Conservation (phyloP, 2,113 vertebrate species). For the Neomonachus schauinslandi region DNA sequence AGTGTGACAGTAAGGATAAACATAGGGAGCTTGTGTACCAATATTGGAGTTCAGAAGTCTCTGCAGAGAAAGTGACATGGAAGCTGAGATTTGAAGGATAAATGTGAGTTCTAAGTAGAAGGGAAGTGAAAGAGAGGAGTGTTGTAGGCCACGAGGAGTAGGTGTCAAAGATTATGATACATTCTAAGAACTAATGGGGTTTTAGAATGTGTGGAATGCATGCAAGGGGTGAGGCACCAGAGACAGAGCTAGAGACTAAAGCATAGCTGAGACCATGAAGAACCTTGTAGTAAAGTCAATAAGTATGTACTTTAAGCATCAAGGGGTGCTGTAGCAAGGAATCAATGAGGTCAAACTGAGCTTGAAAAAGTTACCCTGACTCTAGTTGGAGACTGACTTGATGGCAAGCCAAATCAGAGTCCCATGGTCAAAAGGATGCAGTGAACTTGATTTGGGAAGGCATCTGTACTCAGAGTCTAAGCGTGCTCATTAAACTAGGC, state of each 20-base stretch:
- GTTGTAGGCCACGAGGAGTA: neutral
- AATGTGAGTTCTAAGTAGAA: neutral
- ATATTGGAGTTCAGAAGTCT: neutral
- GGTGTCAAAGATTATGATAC: neutral
- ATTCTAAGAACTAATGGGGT: neutral
- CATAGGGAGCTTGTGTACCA: neutral
- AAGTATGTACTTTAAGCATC: neutral
- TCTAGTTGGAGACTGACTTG: slow-evolving; percentile 17
- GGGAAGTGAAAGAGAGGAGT: neutral
- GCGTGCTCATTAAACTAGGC: neutral
- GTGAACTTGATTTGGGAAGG: neutral
- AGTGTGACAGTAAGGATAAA: neutral
- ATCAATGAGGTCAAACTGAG: neutral
- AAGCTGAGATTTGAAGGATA: neutral
- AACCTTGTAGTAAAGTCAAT: neutral
- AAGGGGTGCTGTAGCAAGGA: neutral
- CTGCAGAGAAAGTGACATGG: neutral
- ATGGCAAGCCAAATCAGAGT: neutral
- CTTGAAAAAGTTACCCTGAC: neutral
- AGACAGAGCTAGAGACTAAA: neutral
- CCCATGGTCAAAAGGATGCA: neutral
- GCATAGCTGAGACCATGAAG: neutral
- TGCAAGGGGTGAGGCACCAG: neutral
- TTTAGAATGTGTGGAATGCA: neutral
- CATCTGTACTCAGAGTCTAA: neutral